Base-by-base conservation (phyloP, 2,888 invertebrate species). In the Cephus pulcher region DNA sequence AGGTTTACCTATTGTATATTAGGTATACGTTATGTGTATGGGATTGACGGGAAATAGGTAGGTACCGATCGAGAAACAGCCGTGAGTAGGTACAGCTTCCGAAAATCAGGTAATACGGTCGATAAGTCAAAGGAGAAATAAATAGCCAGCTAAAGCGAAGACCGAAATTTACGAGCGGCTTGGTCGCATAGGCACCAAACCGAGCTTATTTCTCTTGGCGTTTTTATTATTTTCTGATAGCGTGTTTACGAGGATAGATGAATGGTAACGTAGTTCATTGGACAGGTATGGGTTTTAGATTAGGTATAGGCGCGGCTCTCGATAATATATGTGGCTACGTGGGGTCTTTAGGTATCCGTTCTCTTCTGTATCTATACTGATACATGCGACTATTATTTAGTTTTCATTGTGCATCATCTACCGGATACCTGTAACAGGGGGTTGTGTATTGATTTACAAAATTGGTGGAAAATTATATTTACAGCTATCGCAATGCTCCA, bases 221-320 rank as follows among this genome's bases (percentile, higher is more conserved):
- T 86, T 89, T 89, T 89, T 89, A 90, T 88, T 88, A 89, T 88
- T 88, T 88, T 86, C 86, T 86, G 87, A 88, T 88, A 85, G 85
- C 83, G 83, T 85, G 84, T 79, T 79, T 79, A 84, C 84, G 84
- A 84, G 85, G 81, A 84, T 78, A 81, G 82, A 86, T 88, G 86
- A 89, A 89, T 89, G 84, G 85, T 83, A 85, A 81, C 84, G 78
- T 76, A 86, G 81, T 89, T 90, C 89, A 90, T 90, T 88, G 85
- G 88, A 89, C 88, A 87, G 85, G 85, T 88, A 89, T 88, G 87
- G 87, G 85, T 86, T 89, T 89, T 88, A 84, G 84, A 89, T 89
- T 89, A 89, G 86, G 84, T 86, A 56, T 78, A 40, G 30, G 74
- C 23, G 56, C 56, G 56, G 56, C 56, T 56, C 56, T 56, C 56